Base-by-base conservation (phyloP, 2,113 vertebrate species). In the Ancistrus triradiatus region DNA sequence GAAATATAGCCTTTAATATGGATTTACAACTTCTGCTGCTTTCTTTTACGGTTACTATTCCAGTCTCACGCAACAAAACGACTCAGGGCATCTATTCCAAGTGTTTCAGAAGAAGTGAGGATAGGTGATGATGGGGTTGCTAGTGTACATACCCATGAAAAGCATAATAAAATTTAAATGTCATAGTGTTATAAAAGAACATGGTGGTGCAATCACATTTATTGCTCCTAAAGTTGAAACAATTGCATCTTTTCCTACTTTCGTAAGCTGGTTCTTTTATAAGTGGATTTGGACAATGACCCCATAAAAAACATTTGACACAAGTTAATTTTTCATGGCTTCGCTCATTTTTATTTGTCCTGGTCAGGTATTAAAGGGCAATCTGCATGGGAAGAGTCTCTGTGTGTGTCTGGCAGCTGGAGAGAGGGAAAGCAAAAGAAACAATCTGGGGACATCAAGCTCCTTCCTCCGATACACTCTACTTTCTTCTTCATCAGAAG, bases 301-400 rank as follows among this genome's bases (percentile, higher is more conserved):
- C 84, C 76, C 81, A 84, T 89, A 87, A 88, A n/a, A 78, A 82
- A 74, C 57, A 15, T 61, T 3, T 63, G 56, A 49, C 59, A 68
- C 71, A 38, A 75, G 84, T 88, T 86, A 87, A 87, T 86, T 83
- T 86, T 84, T 87, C 4, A 80, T 79, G 35, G 40, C 65, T 68
- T 74, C 70, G 66, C 53, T 59, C 59, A 15, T 61, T 69, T 70
- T 68, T 37, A 25, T 59, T 55, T 44, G 17, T 43, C 42, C 38
- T 25, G 7, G 8, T 10, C 19, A 13, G 22, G 33, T 59, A 71
- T 85, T 71, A 85, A 85, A 84, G 68, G 50, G 53, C 7, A 2
- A 9, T 1, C 28, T 8, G 14, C 28, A 1, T 24, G 10, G 7
- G 18, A 4, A 2, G 42, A 10, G 0, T 64, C 43, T 46, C 77